phyloP scores from a whole-genome alignment of 2,888 invertebrate genomes.

The Dromius quadrimaculatus region DNA sequence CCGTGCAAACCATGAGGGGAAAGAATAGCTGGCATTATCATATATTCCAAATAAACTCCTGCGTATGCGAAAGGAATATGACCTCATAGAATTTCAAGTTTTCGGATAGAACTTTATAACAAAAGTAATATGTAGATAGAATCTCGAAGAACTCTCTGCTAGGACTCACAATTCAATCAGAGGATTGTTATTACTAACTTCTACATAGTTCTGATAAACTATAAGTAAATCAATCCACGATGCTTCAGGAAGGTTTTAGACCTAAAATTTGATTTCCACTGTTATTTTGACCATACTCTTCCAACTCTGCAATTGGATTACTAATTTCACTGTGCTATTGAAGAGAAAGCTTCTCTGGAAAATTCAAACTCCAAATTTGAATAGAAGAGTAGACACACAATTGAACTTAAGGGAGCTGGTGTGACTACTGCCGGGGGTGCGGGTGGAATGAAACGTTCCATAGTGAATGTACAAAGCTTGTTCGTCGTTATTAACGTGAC shows the following conservation, averaged over 20 bases:
- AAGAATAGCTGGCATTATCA: conserved; percentile 51
- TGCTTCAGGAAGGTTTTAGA: conserved; percentile 19
- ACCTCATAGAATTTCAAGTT: conserved; percentile 48
- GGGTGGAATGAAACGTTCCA: too few relatives aligned
- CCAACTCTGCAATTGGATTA: conserved; percentile 22
- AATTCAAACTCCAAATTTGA: too few relatives aligned
- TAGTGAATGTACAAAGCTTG: too few relatives aligned
- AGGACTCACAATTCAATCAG: conserved; percentile 34
- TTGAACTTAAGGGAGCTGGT: too few relatives aligned
- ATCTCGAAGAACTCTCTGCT: conserved; percentile 7
- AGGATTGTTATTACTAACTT: conserved; percentile 27
- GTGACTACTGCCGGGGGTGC: too few relatives aligned
- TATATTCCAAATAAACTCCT: conserved; percentile 48
- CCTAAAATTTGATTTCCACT: conserved; percentile 22
- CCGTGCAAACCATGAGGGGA: conserved; percentile 50
- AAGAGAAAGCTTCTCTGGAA: too few relatives aligned
- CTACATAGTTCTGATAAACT: conserved; percentile 12
- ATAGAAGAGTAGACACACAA: too few relatives aligned
- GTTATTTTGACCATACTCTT: neutral
- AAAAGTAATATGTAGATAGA: conserved; percentile 43
- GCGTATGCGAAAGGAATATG: conserved; percentile 48
- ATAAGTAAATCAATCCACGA: conserved; percentile 22
- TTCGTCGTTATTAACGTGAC: too few relatives aligned
- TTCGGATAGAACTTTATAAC: conserved; percentile 44
- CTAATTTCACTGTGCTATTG: conserved; percentile 3